Evolutionary conservation across 2,113 vertebrate genomes (phyloP).

Genomic region (Aepyceros melampus): DNA sequence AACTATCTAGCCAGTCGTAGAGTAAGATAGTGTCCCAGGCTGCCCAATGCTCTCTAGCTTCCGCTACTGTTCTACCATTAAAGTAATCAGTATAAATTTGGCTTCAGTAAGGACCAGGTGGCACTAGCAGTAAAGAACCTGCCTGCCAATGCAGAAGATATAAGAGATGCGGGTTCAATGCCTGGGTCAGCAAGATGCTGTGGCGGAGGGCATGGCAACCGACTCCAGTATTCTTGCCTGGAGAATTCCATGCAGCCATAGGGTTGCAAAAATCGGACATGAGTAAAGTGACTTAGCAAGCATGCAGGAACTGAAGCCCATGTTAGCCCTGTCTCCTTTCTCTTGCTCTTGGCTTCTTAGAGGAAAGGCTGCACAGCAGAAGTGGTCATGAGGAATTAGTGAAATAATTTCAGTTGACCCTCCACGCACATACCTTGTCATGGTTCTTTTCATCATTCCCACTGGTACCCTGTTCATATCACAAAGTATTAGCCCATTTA

Average conservation of each 20-base stretch:
- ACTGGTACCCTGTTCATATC: not conserved
- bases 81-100: not conserved
- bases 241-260: not conserved
- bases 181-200: not conserved
- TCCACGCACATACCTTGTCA: not conserved
- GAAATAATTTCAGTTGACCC: not conserved
- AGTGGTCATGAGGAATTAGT: not conserved
- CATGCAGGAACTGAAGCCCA: not conserved
- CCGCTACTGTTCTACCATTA: not conserved
- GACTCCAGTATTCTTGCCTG: not conserved
- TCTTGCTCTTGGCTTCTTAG: not conserved
- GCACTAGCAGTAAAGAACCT: not conserved
- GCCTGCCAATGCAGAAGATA: not conserved
- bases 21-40: not conserved
- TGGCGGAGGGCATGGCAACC: not conserved
- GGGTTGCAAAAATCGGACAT: not conserved
- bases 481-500: not conserved
- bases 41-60: not conserved
- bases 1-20: not conserved
- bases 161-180: not conserved
- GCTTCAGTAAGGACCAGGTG: not conserved
- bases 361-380: not conserved
- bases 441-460: not conserved
- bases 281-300: not conserved
- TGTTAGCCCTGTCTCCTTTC: not conserved